These are phyloP conservation scores for Scelioninae gen. 1 DNA, from an alignment of 2,888 invertebrate species.

Conservation along the genomic window DNA sequence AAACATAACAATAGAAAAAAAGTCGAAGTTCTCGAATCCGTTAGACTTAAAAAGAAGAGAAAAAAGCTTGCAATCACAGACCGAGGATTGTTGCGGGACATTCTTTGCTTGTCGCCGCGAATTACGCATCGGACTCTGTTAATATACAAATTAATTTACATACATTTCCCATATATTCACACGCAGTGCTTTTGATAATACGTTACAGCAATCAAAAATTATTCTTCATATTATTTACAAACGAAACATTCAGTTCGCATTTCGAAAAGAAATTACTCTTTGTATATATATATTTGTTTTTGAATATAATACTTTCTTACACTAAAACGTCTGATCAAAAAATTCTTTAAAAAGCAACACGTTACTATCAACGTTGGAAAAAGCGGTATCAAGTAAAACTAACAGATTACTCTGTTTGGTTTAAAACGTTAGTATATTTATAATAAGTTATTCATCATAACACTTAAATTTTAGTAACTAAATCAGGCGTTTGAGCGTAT, in stretches of 20 bases:
- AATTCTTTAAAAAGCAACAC: too few species aligned
- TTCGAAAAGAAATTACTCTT: slow-evolving; percentile 5
- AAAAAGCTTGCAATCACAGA: slow-evolving; percentile 51
- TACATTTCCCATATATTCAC: slow-evolving; percentile 47
- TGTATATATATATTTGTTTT: neutral
- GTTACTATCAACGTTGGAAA: too few species aligned
- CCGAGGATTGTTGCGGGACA: slow-evolving; percentile 28
- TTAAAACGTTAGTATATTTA: too few species aligned
- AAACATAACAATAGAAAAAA: slow-evolving; percentile 39
- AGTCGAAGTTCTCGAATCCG: neutral
- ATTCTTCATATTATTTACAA: slow-evolving; percentile 59
- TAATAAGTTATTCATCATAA: too few species aligned
- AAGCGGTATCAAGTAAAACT: too few species aligned
- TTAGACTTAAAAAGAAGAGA: slow-evolving; percentile 2
- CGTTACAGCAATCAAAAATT: slow-evolving; percentile 34
- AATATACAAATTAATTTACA: slow-evolving; percentile 68
- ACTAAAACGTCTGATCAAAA: too few species aligned
- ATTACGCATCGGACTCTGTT: slow-evolving; percentile 53
- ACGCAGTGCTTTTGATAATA: slow-evolving; percentile 32
- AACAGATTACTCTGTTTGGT: too few species aligned
- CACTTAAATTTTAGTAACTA: too few species aligned
- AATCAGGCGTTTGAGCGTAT: neutral
- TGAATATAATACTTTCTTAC: slow-evolving; percentile 13
- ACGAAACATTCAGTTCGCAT: slow-evolving; percentile 24
- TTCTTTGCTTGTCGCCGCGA: slow-evolving; percentile 9